A percentile compares a stretch with the other conserved stretches of the same genome.
phyloP scores from a whole-genome alignment of 2,113 vertebrate species.

The Pseudolaguvia tuberculata region DNA sequence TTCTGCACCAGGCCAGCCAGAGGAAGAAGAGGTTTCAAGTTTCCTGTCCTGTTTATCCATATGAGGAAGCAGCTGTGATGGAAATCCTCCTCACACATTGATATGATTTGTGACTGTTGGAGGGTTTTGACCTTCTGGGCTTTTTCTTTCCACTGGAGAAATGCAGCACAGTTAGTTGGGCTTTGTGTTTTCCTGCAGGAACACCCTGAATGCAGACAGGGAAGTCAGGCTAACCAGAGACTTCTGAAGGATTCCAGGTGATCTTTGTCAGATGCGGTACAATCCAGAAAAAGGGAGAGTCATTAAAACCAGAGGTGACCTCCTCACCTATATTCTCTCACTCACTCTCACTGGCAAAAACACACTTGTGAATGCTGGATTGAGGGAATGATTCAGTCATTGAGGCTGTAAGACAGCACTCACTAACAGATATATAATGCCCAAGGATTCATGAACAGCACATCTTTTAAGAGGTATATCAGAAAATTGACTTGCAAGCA shows the following conservation, averaged over 20 bases:
- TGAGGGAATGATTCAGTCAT: background rate
- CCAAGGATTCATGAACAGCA: background rate
- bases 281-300: slow-evolving; percentile 31
- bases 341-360: background rate
- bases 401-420: background rate
- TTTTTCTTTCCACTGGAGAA: slow-evolving; percentile 27
- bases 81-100: slow-evolving; percentile 39
- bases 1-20: slow-evolving; percentile 19
- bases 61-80: slow-evolving; percentile 48
- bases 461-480: slow-evolving; percentile 7
- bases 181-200: slow-evolving; percentile 32
- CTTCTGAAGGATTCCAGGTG: slow-evolving; percentile 41
- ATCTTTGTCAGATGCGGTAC: slow-evolving; percentile 32
- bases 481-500: slow-evolving; percentile 23
- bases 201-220: slow-evolving; percentile 25
- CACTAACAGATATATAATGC: background rate
- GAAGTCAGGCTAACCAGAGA: slow-evolving; percentile 17
- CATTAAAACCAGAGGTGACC: slow-evolving; percentile 8
- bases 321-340: background rate
- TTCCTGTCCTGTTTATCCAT: slow-evolving; percentile 42
- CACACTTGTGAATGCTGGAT: background rate
- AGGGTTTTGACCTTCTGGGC: slow-evolving; percentile 41
- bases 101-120: slow-evolving; percentile 45
- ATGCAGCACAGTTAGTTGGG: background rate
- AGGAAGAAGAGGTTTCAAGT: slow-evolving; percentile 25